Conservation (phyloP, 2,797 vertebrate genomes). For the Melanotaenia trifasciata region DNA sequence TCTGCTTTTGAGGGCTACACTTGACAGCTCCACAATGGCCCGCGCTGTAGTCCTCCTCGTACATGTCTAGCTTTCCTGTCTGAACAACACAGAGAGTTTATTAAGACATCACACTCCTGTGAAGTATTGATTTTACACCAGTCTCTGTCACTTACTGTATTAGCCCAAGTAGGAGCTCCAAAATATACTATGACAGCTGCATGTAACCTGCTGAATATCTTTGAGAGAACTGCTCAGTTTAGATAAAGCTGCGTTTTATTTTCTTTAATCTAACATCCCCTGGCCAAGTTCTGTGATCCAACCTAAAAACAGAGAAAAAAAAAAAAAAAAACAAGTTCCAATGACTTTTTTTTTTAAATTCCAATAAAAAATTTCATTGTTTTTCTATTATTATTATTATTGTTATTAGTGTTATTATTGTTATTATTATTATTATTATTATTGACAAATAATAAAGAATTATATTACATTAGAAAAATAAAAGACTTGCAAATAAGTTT, state of each 20-base stretch:
- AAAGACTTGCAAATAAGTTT: conserved; percentile 71
- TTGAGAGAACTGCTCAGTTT: conserved; percentile 58
- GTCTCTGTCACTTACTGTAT: conserved; percentile 82
- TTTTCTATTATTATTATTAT: not conserved
- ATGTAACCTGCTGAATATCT: conserved; percentile 74
- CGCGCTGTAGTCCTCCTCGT: conserved; percentile 82
- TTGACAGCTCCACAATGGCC: conserved; percentile 87
- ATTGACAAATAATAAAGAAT: conserved; percentile 52
- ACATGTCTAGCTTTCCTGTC: conserved; percentile 81
- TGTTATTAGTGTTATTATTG: conserved; percentile 27
- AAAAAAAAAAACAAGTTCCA: conserved; percentile 14
- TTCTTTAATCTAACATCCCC: conserved; percentile 62
- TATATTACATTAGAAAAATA: conserved; percentile 9
- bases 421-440: conserved; percentile 26
- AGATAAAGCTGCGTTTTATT: conserved; percentile 60
- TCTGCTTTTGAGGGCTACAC: conserved; percentile 85
- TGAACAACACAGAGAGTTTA: conserved; percentile 84
- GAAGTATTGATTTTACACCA: conserved; percentile 84
- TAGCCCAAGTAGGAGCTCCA: conserved; percentile 69
- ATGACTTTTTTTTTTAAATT: conserved; percentile 17
- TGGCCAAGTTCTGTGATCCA: conserved; percentile 58
- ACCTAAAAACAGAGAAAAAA: conserved; percentile 41
- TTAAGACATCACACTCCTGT: conserved; percentile 87
- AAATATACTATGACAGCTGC: conserved; percentile 78
- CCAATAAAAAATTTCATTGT: not conserved